These are phyloP conservation scores for Philaethria dido DNA, from an alignment of 2,888 invertebrate genomes.

Conservation along the genomic window DNA sequence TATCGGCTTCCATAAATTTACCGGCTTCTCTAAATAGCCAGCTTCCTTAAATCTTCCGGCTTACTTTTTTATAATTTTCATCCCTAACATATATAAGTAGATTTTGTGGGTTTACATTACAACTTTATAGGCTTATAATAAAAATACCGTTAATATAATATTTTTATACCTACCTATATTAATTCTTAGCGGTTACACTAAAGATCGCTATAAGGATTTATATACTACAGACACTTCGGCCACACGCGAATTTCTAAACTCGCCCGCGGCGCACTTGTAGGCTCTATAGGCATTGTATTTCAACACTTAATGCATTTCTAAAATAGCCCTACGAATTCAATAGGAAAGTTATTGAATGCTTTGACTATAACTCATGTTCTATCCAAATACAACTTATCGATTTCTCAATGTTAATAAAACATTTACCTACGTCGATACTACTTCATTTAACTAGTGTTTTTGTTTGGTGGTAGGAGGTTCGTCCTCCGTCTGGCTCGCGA, in stretches of 20 bases:
- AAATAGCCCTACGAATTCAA: constrained; percentile 65
- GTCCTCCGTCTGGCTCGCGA: too few relatives aligned
- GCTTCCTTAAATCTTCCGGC: too few relatives aligned
- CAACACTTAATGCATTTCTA: constrained; percentile 55
- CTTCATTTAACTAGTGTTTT: too few relatives aligned
- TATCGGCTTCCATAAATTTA: too few relatives aligned
- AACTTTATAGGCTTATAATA: neutral
- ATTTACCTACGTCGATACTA: neutral
- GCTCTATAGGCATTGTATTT: constrained; percentile 68
- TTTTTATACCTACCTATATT: constrained; percentile 2
- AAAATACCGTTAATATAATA: neutral
- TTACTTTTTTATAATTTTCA: too few relatives aligned
- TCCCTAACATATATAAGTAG: too few relatives aligned
- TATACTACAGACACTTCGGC: constrained; percentile 50
- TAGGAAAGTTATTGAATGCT: constrained; percentile 19
- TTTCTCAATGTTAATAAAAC: neutral
- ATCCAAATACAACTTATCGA: neutral
- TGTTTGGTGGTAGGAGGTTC: too few relatives aligned
- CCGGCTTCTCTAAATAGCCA: too few relatives aligned
- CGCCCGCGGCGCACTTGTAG: constrained; percentile 59
- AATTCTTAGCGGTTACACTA: neutral
- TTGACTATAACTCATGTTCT: constrained; percentile 5
- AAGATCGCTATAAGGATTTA: constrained; percentile 6
- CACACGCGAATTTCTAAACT: constrained; percentile 59
- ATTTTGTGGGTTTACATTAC: too few relatives aligned